Base-by-base conservation (phyloP, 2,888 invertebrate genomes). In the Drosophila tanythrix region DNA sequence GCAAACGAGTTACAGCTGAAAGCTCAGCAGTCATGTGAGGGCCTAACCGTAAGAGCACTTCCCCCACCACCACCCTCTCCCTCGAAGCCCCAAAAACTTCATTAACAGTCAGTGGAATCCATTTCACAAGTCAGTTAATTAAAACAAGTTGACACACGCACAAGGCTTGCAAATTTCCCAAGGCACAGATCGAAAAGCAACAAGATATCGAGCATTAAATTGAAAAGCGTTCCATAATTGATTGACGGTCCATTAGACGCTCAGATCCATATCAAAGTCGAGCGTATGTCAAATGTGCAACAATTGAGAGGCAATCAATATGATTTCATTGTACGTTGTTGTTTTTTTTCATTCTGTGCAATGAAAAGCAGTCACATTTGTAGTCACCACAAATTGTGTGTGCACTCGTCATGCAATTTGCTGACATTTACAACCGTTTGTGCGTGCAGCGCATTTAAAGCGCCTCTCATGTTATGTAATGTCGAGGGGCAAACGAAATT, bases 281-380 rank as follows among this genome's bases (percentile, higher is more conserved):
- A 67, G 46, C 25, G 46, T 25, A 25, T 15, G 46, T 25, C 46
- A 46, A 31, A 40, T n/a, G 48, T 64, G 66, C 64, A 62, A 79
- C 73, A 83, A 84, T 88, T 83, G 88, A 79, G 73, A 87, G 76
- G 43, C 85, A 84, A 61, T 81, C 48, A 78, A 46, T 51, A 21
- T 65, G 56, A 52, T 61, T 50, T 59, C 77, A 48, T 46, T 55
- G 46, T 15, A 46, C 25, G 46, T 15, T 15, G 35, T 52, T 53
- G 36, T 55, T 60, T 40, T 59, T 76, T 51, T 43, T 6, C 13
- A 3, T 63, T 68, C 35, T 36, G 36, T 48, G 21, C 18, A 29
- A 52, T 46, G 15, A 69, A 70, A 52, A 56, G 50, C 55, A 58
- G n/a, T 52, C 61, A 36, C 58, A 66, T 71, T 71, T 61, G 48